Conservation (phyloP, 2,797 vertebrate genomes). For the Iguana delicatissima region DNA sequence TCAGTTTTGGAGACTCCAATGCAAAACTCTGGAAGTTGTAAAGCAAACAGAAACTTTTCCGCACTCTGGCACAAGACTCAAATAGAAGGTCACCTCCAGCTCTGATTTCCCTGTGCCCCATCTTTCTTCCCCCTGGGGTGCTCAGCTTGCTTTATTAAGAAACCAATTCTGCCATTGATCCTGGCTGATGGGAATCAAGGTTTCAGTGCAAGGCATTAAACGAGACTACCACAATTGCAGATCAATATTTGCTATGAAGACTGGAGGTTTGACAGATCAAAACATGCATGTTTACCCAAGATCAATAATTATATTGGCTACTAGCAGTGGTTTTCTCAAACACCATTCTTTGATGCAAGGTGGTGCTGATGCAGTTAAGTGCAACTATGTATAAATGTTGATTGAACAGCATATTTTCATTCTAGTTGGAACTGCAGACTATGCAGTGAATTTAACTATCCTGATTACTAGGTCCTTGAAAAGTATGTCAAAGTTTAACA, state of each 20-base stretch:
- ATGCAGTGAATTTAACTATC: neutral
- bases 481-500: neutral
- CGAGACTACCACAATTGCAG: neutral
- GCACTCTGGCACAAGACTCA: neutral
- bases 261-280: constrained; percentile 2
- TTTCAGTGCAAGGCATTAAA: neutral
- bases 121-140: neutral
- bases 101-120: neutral
- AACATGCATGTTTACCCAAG: neutral
- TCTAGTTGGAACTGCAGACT: neutral
- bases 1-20: too few species aligned
- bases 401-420: constrained; percentile 7
- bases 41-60: neutral
- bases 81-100: neutral
- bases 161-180: constrained; percentile 5
- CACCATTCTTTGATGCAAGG: neutral
- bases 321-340: neutral
- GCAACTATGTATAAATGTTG: neutral
- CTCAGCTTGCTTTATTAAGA: neutral
- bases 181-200: neutral
- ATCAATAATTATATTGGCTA: constrained; percentile 8
- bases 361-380: neutral
- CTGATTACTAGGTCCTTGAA: neutral
- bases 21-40: neutral
- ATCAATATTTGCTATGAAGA: constrained; percentile 7